Evolutionary conservation across 1,140 invertebrate species (phyloP).

Genomic region (Drosophila sp.): DNA sequence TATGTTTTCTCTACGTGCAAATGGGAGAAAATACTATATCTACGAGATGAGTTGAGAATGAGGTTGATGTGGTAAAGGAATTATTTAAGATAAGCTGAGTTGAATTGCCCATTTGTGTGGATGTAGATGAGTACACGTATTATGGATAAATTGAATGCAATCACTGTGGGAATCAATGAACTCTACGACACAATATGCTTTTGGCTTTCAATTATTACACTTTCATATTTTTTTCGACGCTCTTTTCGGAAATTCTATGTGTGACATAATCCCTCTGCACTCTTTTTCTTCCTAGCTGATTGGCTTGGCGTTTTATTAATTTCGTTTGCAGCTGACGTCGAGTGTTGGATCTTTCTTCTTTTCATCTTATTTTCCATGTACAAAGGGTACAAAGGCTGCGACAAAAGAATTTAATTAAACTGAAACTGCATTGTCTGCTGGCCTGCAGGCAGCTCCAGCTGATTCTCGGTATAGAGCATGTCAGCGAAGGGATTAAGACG

Average conservation of each 20-base stretch:
- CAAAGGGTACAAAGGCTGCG: slow-evolving; percentile 46
- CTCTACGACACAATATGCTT: neutral
- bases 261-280: neutral
- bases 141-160: slow-evolving; percentile 30
- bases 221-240: neutral
- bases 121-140: neutral
- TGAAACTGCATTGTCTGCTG: slow-evolving; percentile 64
- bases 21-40: too few species aligned
- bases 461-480: slow-evolving; percentile 1
- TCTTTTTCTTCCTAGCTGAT: neutral
- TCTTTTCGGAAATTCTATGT: slow-evolving; percentile 7
- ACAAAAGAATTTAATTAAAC: slow-evolving; percentile 82
- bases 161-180: slow-evolving; percentile 15
- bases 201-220: slow-evolving; percentile 1
- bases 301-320: slow-evolving; percentile 32
- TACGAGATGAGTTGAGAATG: slow-evolving; percentile 1
- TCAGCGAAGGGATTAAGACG: slow-evolving; percentile 70
- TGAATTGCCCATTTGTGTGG: slow-evolving; percentile 18
- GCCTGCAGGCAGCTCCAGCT: neutral
- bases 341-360: slow-evolving; percentile 46
- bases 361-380: slow-evolving; percentile 57
- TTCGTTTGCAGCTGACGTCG: slow-evolving; percentile 37
- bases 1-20: too few species aligned
- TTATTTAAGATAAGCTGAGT: slow-evolving; percentile 21
- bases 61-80: too few species aligned